Conservation (phyloP, 1,140 invertebrate species). For the Drosophila novamexicana region DNA sequence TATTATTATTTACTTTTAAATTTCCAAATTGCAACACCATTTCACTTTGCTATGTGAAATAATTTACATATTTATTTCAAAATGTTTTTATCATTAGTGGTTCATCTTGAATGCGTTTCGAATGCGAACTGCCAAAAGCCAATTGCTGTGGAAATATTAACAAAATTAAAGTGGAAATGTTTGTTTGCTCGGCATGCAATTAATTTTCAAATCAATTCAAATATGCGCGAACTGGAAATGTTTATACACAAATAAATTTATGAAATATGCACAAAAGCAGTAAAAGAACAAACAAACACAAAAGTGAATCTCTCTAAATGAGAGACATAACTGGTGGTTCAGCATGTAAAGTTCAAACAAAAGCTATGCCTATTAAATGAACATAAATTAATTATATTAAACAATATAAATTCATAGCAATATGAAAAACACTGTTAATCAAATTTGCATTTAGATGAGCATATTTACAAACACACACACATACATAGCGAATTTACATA, state of each 20-base stretch:
- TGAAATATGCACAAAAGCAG: constrained; percentile 26
- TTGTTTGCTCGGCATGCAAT: constrained; percentile 44
- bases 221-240: constrained; percentile 26
- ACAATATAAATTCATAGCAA: constrained; percentile 20
- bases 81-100: constrained; percentile 3
- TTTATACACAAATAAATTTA: constrained; percentile 26
- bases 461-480: constrained; percentile 58
- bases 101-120: background rate
- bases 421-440: constrained; percentile 67
- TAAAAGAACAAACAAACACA: constrained; percentile 12
- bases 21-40: too few species aligned
- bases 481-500: constrained; percentile 77
- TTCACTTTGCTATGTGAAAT: background rate
- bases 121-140: constrained; percentile 13
- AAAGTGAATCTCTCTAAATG: constrained; percentile 17
- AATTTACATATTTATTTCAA: background rate
- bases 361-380: constrained; percentile 45
- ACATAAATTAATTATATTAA: constrained; percentile 59
- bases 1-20: too few species aligned
- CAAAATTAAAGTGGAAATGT: constrained; percentile 19
- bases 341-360: constrained; percentile 37
- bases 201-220: constrained; percentile 49
- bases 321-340: background rate
- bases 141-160: constrained; percentile 33
- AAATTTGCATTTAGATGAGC: constrained; percentile 81